Evolutionary conservation across 1,140 invertebrate genomes (phyloP).

Genomic region (Oryctes rhinoceros): DNA sequence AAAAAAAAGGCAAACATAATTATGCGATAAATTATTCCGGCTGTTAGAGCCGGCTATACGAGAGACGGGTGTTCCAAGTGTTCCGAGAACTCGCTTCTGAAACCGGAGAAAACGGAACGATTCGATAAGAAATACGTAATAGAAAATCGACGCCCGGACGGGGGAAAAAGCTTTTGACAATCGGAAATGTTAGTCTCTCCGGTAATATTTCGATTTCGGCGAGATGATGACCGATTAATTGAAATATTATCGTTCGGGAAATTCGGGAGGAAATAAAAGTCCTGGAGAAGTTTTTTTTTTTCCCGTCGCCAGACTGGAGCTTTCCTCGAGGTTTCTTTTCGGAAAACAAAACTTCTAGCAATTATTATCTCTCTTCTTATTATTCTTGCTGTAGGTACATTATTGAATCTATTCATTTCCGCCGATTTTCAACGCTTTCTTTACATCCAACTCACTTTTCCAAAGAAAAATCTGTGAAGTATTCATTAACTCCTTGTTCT

Average conservation of each 20-base stretch:
- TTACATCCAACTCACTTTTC: too few relatives aligned
- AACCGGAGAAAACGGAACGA: background rate
- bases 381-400: too few relatives aligned
- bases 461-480: too few relatives aligned
- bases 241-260: slow-evolving; percentile 22
- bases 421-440: too few relatives aligned
- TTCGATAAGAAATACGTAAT: slow-evolving; percentile 15
- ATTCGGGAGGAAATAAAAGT: slow-evolving; percentile 16
- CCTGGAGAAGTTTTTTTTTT: background rate
- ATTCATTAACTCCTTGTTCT: too few relatives aligned
- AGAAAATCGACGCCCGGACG: slow-evolving; percentile 15
- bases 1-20: slow-evolving; percentile 11
- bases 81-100: background rate
- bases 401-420: too few relatives aligned
- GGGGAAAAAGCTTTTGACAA: slow-evolving; percentile 15
- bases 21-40: slow-evolving; percentile 11
- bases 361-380: too few relatives aligned
- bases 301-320: background rate
- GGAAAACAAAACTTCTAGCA: too few relatives aligned
- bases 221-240: background rate
- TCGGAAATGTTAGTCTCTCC: slow-evolving; percentile 22
- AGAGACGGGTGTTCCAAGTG: background rate
- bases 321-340: background rate
- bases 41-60: background rate
- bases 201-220: slow-evolving; percentile 26